These are phyloP conservation scores for Pseudocheirus occidentalis DNA, from an alignment of 2,797 vertebrate genomes.

Conservation along the genomic window DNA sequence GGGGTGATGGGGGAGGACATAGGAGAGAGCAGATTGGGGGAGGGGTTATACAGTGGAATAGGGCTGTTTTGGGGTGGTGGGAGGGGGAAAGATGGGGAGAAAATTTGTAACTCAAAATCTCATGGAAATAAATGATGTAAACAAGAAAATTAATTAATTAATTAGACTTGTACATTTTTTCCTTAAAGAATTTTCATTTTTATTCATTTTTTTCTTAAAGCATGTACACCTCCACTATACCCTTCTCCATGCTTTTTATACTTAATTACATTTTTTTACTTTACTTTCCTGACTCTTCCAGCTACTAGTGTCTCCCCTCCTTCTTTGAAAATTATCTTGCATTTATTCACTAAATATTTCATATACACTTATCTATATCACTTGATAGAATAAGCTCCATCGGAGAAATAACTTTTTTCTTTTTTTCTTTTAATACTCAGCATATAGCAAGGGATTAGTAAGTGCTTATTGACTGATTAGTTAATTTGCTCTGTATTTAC, in stretches of 20 bases:
- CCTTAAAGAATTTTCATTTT: neutral
- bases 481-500: neutral
- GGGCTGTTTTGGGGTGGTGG: no score
- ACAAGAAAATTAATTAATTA: no score
- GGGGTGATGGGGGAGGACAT: no score
- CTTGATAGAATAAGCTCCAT: neutral
- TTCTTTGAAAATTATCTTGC: neutral
- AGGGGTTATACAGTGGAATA: no score
- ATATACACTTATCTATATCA: neutral
- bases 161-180: neutral
- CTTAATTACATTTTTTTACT: neutral
- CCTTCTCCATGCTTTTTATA: neutral
- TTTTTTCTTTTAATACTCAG: neutral
- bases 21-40: no score
- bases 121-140: no score
- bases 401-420: no score
- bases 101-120: no score
- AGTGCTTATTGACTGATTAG: neutral
- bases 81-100: no score
- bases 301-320: neutral
- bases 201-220: neutral
- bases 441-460: neutral
- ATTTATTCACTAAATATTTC: neutral
- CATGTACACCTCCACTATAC: neutral
- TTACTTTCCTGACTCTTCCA: neutral